These are phyloP conservation scores for Galeopsomyia nigrocyanea DNA, from an alignment of 2,888 invertebrate genomes.

Conservation along the genomic window DNA sequence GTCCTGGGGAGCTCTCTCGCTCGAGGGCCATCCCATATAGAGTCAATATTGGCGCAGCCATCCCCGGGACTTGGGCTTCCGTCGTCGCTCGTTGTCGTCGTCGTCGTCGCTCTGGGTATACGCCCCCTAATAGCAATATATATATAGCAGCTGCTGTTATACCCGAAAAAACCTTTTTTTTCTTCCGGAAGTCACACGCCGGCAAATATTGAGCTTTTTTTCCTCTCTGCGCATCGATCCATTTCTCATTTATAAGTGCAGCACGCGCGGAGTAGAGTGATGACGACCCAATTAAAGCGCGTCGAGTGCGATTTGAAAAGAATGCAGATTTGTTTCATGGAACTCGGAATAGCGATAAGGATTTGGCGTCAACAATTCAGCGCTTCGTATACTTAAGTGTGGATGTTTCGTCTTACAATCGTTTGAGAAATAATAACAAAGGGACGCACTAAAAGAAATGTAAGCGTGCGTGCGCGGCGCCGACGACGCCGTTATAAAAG, in stretches of 20 bases:
- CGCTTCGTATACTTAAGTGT: slow-evolving; percentile 47
- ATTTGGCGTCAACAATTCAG: slow-evolving; percentile 48
- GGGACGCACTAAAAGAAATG: slow-evolving; percentile 2
- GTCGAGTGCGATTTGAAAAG: too few species aligned
- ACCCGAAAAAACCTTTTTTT: too few species aligned
- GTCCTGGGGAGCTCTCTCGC: slow-evolving; percentile 41
- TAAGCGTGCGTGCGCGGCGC: background rate
- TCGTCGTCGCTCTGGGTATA: slow-evolving; percentile 19
- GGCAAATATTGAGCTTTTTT: too few species aligned
- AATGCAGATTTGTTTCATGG: too few species aligned
- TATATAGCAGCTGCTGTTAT: too few species aligned
- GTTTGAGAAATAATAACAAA: slow-evolving; percentile 37
- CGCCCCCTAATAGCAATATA: slow-evolving; percentile 33
- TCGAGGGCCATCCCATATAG: slow-evolving; percentile 58
- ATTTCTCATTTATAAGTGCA: too few species aligned
- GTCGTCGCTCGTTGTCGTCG: slow-evolving; percentile 7
- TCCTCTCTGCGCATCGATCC: too few species aligned
- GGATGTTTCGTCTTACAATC: slow-evolving; percentile 50
- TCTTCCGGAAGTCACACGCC: too few species aligned
- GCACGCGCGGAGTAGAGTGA: too few species aligned
- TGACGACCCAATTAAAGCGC: too few species aligned
- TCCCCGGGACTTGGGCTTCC: slow-evolving; percentile 52
- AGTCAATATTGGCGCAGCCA: slow-evolving; percentile 68
- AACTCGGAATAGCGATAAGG: slow-evolving; percentile 51
- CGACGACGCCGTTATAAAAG: too few species aligned